A percentile compares a stretch with the other conserved stretches of the same genome.
phyloP scores from a whole-genome alignment of 2,797 vertebrate species.

The Gorsachius magnificus region DNA sequence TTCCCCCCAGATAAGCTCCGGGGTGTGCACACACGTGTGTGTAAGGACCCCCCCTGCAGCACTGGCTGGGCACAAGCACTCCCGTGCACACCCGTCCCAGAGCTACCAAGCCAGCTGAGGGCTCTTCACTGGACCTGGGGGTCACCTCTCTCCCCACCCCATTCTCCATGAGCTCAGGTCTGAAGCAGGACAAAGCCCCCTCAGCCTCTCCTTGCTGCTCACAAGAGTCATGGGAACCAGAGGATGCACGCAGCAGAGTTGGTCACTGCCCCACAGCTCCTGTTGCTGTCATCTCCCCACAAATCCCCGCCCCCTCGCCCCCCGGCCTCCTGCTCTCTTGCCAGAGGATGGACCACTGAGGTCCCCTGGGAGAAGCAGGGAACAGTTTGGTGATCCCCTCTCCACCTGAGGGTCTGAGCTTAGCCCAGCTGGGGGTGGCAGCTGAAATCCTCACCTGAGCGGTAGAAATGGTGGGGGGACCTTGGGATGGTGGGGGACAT shows the following conservation, averaged over 20 bases:
- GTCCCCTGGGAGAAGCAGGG: background rate
- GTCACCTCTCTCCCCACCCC: background rate
- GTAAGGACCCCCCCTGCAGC: background rate
- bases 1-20: background rate
- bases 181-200: background rate
- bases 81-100: background rate
- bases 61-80: background rate
- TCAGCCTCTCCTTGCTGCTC: background rate
- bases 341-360: background rate
- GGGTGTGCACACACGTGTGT: background rate
- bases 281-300: accelerated
- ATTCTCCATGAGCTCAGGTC: background rate
- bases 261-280: background rate
- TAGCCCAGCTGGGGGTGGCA: background rate
- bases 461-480: constrained; percentile 91
- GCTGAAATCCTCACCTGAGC: constrained; percentile 83
- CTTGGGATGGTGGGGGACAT: constrained; percentile 90
- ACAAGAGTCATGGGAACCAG: background rate
- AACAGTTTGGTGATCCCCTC: background rate
- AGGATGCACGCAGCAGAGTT: background rate
- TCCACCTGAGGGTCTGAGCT: background rate
- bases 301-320: accelerated
- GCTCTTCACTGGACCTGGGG: background rate
- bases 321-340: background rate
- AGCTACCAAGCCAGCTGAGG: background rate